Conservation (phyloP, 2,888 invertebrate genomes). For the Silvanus unidentatus region DNA sequence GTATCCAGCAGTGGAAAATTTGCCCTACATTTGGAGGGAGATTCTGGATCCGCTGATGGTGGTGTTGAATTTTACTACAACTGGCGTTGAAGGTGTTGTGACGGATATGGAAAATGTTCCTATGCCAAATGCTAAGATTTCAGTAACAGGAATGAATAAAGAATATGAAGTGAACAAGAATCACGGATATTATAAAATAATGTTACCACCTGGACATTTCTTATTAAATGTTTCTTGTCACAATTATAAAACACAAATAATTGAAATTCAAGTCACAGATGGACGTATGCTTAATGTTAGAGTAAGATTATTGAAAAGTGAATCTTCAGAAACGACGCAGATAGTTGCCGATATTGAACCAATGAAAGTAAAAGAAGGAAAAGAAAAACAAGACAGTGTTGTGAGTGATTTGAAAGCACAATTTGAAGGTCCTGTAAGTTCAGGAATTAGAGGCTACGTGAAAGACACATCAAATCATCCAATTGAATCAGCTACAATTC, state of each 20-base stretch:
- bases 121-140: conserved; percentile 65
- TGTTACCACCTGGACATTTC: conserved; percentile 65
- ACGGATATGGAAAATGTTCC: conserved; percentile 58
- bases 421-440: conserved; percentile 21
- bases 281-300: conserved; percentile 34
- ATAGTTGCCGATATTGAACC: too few relatives aligned
- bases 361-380: conserved; percentile 26
- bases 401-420: conserved; percentile 16
- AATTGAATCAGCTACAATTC: conserved; percentile 49
- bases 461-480: conserved; percentile 57
- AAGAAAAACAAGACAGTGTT: conserved; percentile 9
- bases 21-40: conserved; percentile 69
- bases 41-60: conserved; percentile 60
- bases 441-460: conserved; percentile 50
- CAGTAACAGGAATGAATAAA: conserved; percentile 55
- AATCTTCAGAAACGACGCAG: too few relatives aligned
- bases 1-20: conserved; percentile 62
- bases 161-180: conserved; percentile 60
- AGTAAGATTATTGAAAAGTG: too few relatives aligned
- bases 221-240: conserved; percentile 56
- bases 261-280: conserved; percentile 45
- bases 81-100: conserved; percentile 66
- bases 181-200: conserved; percentile 65
- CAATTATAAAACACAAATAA: conserved; percentile 52
- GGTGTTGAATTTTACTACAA: conserved; percentile 56